Conservation (phyloP, 2,113 vertebrate genomes). For the Neofelis nebulosa region DNA sequence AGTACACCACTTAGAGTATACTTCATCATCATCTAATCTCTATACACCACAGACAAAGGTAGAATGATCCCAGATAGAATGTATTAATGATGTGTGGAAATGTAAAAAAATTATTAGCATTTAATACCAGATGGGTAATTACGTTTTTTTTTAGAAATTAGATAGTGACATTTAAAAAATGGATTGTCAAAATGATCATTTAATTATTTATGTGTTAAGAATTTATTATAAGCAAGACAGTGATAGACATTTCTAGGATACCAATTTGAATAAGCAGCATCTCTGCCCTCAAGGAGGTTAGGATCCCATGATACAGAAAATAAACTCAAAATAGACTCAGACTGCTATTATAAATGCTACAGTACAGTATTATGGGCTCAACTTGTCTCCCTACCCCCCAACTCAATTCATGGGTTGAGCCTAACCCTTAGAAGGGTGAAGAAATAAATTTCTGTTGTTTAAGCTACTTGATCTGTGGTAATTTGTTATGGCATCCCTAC, state of each 20-base stretch:
- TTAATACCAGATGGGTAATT: background rate
- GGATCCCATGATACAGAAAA: background rate
- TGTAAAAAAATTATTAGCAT: background rate
- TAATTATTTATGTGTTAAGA: background rate
- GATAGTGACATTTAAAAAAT: background rate
- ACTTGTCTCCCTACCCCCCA: fast-evolving
- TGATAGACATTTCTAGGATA: background rate
- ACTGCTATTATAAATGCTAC: background rate
- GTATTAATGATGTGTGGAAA: background rate
- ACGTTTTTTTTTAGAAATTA: background rate
- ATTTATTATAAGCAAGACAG: background rate
- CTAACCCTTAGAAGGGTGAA: background rate
- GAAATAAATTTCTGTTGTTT: background rate
- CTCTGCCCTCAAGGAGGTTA: background rate
- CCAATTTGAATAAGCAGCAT: background rate
- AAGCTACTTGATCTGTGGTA: background rate
- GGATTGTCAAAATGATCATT: background rate
- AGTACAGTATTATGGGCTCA: background rate
- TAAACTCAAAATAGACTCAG: background rate
- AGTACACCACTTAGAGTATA: background rate
- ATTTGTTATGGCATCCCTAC: background rate
- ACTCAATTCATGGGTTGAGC: background rate
- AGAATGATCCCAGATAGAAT: background rate
- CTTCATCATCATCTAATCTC: background rate
- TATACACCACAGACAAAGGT: background rate